Evolutionary conservation across 2,888 invertebrate genomes (phyloP), one percentile per base, ranked within the genome.

Genomic region (Eretmocerus hayati): DNA sequence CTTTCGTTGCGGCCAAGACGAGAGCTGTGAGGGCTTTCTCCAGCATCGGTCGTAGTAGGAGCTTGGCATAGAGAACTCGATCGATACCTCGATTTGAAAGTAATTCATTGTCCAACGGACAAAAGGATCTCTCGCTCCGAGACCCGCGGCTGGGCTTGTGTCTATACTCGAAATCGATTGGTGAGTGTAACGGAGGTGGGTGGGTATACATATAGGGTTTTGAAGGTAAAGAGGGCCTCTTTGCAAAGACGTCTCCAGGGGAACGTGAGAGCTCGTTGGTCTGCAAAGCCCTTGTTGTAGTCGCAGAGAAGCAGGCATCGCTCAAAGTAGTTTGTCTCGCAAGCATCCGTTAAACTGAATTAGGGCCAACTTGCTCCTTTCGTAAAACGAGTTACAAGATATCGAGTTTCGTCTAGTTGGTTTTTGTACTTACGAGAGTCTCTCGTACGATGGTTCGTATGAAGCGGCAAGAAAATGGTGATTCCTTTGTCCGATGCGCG

Each of bases 311-410:
- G 58, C 59, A 53, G 59, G 58, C 58, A 55, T 59, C 52, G 51
- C 61, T 61, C n/a, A 64, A 65, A 62, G 58, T 53, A 63, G 65
- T 66, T 66, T 65, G 53, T 58, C 55, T 61, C 57, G 62, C 60
- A 58, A 60, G 56, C 59, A 56, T 48, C 62, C 59, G 56, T 65
- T 66, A 63, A 59, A 62, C 56, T 53, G 57, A 62, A 59, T 62
- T 62, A 62, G 55, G 56, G 42, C 33, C 48, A 50, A 55, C 49
- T 55, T 44, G 49, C 42, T 52, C 43, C 47, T 55, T 52, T n/a
- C n/a, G n/a, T n/a, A n/a, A n/a, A n/a, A n/a, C n/a, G n/a, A n/a
- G n/a, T n/a, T n/a, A n/a, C n/a, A n/a, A n/a, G n/a, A n/a, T n/a
- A n/a, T n/a, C n/a, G n/a, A n/a, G n/a, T n/a, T n/a, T n/a, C n/a